Evolutionary conservation across 1,140 invertebrate genomes (phyloP).

Genomic region (Drosophila nebulosa): DNA sequence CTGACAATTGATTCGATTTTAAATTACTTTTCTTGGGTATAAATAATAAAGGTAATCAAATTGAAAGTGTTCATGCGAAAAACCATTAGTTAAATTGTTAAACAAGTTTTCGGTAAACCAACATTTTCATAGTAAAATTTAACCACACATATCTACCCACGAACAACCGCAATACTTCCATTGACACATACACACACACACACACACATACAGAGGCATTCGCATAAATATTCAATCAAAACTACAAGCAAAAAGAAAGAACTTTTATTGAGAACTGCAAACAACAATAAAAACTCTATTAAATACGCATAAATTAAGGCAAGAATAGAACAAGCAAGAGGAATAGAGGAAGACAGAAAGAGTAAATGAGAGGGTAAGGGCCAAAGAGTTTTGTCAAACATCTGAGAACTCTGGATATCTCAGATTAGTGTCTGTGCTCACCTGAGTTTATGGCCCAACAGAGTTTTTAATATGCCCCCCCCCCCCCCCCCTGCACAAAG

Average conservation of each 20-base stretch:
- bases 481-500: background rate
- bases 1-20: background rate
- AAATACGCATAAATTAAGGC: slow-evolving; percentile 76
- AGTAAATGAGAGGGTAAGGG: background rate
- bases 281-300: slow-evolving; percentile 78
- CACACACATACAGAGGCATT: background rate
- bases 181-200: slow-evolving; percentile 1
- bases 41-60: background rate
- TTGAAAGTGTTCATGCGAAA: slow-evolving; percentile 12
- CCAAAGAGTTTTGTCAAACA: slow-evolving; percentile 22
- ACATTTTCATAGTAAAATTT: slow-evolving; percentile 48
- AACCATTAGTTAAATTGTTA: slow-evolving; percentile 50
- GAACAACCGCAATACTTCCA: background rate
- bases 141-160: slow-evolving; percentile 6
- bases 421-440: slow-evolving; percentile 29
- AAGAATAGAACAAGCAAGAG: background rate
- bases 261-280: slow-evolving; percentile 61
- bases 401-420: slow-evolving; percentile 40
- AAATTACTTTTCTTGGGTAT: background rate
- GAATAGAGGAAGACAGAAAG: background rate
- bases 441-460: slow-evolving; percentile 56
- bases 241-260: slow-evolving; percentile 40
- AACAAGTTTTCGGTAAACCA: slow-evolving; percentile 39
- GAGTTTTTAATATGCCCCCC: slow-evolving; percentile 52
- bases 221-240: slow-evolving; percentile 75